Evolutionary conservation across 2,113 vertebrate genomes (phyloP).

Genomic region (Camelus dromedarius): DNA sequence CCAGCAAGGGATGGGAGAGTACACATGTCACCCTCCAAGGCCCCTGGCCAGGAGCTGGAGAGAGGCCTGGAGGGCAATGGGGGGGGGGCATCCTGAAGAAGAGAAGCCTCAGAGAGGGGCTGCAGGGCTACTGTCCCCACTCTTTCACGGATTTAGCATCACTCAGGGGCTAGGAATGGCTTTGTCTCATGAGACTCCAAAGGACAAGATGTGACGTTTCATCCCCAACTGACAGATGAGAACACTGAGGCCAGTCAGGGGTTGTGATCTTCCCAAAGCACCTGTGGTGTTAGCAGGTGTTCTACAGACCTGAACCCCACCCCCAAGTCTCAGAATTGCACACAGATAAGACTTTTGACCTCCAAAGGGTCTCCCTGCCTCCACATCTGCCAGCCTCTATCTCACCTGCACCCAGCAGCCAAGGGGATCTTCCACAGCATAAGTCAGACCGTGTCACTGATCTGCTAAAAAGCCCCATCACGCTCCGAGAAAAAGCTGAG

Average conservation of each 20-base stretch:
- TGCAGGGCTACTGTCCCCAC: neutral
- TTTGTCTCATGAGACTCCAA: neutral
- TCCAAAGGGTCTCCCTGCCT: neutral
- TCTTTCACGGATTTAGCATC: too few relatives aligned
- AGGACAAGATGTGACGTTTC: neutral
- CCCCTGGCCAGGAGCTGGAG: too few relatives aligned
- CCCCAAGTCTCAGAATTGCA: rapidly evolving
- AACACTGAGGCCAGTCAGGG: neutral
- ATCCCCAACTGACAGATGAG: neutral
- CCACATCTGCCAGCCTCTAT: too few relatives aligned
- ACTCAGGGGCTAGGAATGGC: rapidly evolving
- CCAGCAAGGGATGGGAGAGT: neutral
- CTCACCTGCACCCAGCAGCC: neutral
- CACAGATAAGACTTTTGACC: neutral
- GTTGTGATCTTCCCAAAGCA: neutral
- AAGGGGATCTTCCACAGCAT: rapidly evolving
- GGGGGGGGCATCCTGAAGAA: neutral
- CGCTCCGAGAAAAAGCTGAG: neutral
- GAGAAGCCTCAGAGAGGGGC: too few relatives aligned
- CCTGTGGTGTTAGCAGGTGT: neutral
- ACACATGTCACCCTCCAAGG: rapidly evolving
- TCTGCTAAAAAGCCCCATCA: neutral
- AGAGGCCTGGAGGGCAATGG: neutral
- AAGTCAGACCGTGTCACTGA: too few relatives aligned
- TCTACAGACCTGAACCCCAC: rapidly evolving